phyloP scores from a whole-genome alignment of 2,888 invertebrate species.

The Andricus quercusramuli region DNA sequence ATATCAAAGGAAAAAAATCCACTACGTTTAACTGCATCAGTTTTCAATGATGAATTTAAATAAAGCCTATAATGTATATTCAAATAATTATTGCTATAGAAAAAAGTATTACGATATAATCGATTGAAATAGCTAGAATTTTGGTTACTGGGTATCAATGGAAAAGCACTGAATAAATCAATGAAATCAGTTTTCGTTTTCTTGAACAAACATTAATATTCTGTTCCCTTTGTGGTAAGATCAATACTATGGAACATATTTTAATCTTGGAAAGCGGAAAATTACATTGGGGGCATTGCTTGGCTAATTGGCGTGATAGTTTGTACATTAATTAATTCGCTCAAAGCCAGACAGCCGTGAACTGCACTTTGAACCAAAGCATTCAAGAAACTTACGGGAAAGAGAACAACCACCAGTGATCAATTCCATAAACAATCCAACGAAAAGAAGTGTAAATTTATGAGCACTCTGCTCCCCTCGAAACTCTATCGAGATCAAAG shows the following conservation, averaged over 20 bases:
- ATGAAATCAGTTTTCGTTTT: not conserved
- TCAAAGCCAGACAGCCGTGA: conserved; percentile 51
- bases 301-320: conserved; percentile 68
- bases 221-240: conserved; percentile 15
- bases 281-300: conserved; percentile 68
- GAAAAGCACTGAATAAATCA: no score
- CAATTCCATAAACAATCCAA: conserved; percentile 36
- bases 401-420: conserved; percentile 17
- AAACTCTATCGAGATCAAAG: conserved; percentile 27
- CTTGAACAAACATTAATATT: not conserved
- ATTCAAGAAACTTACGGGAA: conserved; percentile 31
- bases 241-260: conserved; percentile 12
- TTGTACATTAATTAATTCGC: conserved; percentile 66
- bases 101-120: no score
- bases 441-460: conserved; percentile 36
- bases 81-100: no score
- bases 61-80: no score
- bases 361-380: conserved; percentile 60
- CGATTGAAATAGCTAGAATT: no score
- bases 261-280: conserved; percentile 62
- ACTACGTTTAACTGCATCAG: no score
- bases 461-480: not conserved
- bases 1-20: no score
- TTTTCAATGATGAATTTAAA: no score
- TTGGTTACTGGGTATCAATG: no score